A percentile compares a stretch with the other conserved stretches of the same genome.
Conservation (phyloP, 2,797 vertebrate genomes). For the Sardinella longiceps region DNA sequence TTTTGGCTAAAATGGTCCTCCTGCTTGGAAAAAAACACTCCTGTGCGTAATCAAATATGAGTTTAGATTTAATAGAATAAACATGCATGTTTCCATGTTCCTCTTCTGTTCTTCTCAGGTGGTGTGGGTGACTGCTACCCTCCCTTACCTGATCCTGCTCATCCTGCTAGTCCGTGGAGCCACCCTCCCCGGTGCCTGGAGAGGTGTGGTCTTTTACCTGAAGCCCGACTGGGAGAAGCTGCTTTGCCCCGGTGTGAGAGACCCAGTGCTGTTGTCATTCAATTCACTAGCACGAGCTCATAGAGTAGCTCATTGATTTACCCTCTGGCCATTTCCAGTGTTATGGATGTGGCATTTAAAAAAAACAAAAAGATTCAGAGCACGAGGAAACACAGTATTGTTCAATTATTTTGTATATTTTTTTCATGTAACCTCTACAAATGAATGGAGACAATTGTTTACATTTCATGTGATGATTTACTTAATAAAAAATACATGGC, state of each 20-base stretch:
- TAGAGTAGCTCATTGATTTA: background rate
- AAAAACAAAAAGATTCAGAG: no score
- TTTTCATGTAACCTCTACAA: no score
- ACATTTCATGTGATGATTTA: no score
- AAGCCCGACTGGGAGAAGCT: constrained; percentile 95
- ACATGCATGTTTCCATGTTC: background rate
- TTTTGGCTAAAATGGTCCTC: background rate
- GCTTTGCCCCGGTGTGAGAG: constrained; percentile 87
- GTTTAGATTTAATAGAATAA: background rate
- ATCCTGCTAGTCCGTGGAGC: constrained; percentile 91
- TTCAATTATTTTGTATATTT: no score
- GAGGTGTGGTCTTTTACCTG: constrained; percentile 92
- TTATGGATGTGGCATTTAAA: background rate
- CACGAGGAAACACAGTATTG: no score
- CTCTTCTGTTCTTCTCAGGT: constrained; percentile 74
- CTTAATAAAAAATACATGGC: no score
- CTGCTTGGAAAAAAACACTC: background rate
- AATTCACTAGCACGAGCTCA: background rate
- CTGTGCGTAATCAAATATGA: no score
- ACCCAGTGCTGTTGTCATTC: background rate
- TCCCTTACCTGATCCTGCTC: constrained; percentile 91
- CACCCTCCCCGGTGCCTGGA: constrained; percentile 96
- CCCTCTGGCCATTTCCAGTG: background rate
- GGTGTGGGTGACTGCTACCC: constrained; percentile 98
- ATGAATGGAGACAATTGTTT: no score